Percentiles rank a stretch among this genome's conserved stretches.
phyloP scores from a whole-genome alignment of 2,797 vertebrate species.

The Pteronotus mesoamericanus region DNA sequence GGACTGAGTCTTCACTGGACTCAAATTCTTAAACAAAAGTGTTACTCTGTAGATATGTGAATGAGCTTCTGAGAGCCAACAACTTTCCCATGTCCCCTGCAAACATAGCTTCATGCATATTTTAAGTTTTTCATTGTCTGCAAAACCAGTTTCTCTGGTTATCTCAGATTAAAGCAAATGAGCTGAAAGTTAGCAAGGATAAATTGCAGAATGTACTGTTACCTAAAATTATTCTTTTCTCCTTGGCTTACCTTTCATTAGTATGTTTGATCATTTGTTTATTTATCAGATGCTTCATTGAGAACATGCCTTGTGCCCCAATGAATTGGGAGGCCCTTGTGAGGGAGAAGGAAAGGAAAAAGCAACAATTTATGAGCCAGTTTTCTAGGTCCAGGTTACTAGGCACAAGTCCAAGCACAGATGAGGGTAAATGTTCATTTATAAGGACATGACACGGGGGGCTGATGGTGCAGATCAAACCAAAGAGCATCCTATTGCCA shows the following conservation, averaged over 20 bases:
- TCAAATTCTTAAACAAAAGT: not conserved
- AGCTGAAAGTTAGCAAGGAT: not conserved
- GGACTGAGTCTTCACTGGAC: not conserved
- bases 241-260: not conserved
- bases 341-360: not conserved
- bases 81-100: not conserved
- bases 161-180: not conserved
- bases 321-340: not conserved
- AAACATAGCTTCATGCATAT: not conserved
- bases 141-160: not conserved
- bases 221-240: not conserved
- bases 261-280: not conserved
- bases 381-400: not conserved
- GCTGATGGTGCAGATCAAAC: not conserved
- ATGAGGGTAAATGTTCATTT: not conserved
- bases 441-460: not conserved
- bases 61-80: not conserved
- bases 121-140: not conserved
- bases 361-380: too few species aligned
- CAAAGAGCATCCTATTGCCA: not conserved
- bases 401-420: not conserved
- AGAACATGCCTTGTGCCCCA: not conserved
- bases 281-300: not conserved
- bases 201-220: not conserved
- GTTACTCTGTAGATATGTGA: not conserved